Evolutionary conservation across 2,888 invertebrate species (phyloP), one percentile per base, ranked within the genome.

Genomic region (Idaea straminata): DNA sequence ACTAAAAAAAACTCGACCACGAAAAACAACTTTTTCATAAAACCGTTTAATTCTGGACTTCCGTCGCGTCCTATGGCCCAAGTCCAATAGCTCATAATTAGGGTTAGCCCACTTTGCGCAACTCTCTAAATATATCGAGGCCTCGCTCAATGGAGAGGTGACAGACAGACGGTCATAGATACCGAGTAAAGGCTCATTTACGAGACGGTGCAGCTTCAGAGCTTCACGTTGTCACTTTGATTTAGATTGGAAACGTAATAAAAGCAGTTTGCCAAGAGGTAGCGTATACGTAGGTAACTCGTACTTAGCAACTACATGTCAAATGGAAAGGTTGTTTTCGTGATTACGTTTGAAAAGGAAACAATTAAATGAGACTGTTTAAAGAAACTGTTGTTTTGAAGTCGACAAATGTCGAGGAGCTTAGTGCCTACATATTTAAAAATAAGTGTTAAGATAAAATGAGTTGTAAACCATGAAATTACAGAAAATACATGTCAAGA

Each of bases 21-120:
- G 47, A 47, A 47, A 47, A 47, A 47, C 47, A 47, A 47, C 10
- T 47, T 47, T 47, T 47, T 47, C 47, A 47, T 47, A 47, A 47
- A 47, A 47, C 47, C 47, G 47, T 47, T 47, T 47, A 47, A 47
- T 47, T 47, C 47, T 47, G 47, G 47, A 47, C 47, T 47, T 47
- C 47, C 47, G 47, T 13, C 47, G 47, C 47, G 47, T 47, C 57
- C 74, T 74, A 77, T 85, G 87, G 86, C 85, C 79, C 78, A 68
- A 75, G 84, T 83, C 86, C 87, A 87, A 85, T 82, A 81, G 77
- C 77, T 81, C 86, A 89, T 88, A 88, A 91, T 89, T 91, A 91
- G 86, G 89, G 89, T 81, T 89, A 85, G 77, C 70, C 75, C 72
- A 75, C 70, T 83, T 88, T 88, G 83, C 89, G 89, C 83, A 89